Evolutionary conservation across 2,888 invertebrate species (phyloP).

Genomic region (Synergus japonicus): DNA sequence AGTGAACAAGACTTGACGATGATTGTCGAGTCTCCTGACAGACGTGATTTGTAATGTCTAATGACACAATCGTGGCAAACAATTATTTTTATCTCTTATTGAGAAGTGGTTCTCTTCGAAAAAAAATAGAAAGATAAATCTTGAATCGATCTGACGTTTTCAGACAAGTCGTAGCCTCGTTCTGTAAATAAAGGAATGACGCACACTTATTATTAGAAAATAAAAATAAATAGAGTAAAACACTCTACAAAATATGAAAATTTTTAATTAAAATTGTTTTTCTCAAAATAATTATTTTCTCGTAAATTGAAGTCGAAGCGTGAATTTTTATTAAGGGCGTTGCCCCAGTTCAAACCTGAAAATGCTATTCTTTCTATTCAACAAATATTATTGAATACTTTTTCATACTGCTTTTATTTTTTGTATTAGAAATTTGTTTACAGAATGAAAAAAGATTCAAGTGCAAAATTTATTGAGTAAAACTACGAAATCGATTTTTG

Average conservation of each 20-base stretch:
- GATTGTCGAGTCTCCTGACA: constrained; percentile 18
- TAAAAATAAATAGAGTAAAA: not conserved
- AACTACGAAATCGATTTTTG: no score
- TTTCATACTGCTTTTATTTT: no score
- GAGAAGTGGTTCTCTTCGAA: not conserved
- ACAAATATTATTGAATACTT: no score
- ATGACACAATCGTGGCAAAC: constrained; percentile 31
- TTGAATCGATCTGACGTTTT: not conserved
- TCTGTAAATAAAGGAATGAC: constrained; percentile 20
- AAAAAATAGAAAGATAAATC: constrained; percentile 25
- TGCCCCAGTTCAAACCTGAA: no score
- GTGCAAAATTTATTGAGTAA: no score
- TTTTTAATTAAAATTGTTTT: not conserved
- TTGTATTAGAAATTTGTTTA: no score
- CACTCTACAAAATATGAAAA: not conserved
- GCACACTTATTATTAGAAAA: constrained; percentile 1
- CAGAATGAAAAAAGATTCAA: no score
- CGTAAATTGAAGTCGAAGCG: not conserved
- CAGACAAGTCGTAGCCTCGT: not conserved
- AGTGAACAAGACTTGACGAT: constrained; percentile 47
- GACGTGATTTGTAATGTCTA: constrained; percentile 10
- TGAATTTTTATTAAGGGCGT: not conserved
- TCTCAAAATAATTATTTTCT: not conserved
- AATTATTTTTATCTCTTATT: constrained; percentile 27
- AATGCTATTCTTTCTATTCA: no score